Evolutionary conservation across 2,888 invertebrate species (phyloP).

Genomic region (Oeneis ivallda): DNA sequence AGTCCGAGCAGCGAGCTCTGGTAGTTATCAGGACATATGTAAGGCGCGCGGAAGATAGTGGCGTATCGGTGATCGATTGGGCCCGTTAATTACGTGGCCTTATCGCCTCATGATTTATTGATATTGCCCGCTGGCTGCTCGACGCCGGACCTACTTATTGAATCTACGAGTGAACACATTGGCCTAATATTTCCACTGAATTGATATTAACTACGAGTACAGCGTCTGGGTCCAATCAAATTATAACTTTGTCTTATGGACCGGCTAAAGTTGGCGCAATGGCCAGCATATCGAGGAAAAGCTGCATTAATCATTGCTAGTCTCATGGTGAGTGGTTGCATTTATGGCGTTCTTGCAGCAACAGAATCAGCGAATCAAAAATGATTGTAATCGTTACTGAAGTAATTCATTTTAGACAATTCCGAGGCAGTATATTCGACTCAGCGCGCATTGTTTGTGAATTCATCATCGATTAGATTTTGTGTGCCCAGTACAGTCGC

Average conservation of each 20-base stretch:
- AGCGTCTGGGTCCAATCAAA: background rate
- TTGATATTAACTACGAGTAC: slow-evolving; percentile 4
- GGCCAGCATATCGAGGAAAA: no score
- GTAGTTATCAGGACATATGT: slow-evolving; percentile 41
- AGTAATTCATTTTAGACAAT: no score
- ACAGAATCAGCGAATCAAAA: no score
- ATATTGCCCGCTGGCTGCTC: slow-evolving; percentile 55
- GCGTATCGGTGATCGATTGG: slow-evolving; percentile 62
- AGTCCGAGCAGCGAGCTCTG: background rate
- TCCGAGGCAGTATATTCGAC: no score
- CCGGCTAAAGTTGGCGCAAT: no score
- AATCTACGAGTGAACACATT: slow-evolving; percentile 21
- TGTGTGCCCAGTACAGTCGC: background rate
- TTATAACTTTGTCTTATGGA: background rate
- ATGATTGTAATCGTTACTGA: no score
- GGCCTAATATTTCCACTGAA: slow-evolving; percentile 12
- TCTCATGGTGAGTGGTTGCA: no score
- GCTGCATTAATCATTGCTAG: no score
- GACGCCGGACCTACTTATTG: slow-evolving; percentile 40
- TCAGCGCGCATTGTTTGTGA: no score
- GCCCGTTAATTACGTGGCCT: slow-evolving; percentile 68
- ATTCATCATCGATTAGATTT: no score
- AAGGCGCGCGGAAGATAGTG: slow-evolving; percentile 30
- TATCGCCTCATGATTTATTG: slow-evolving; percentile 75
- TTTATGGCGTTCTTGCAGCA: no score